Evolutionary conservation across 2,113 vertebrate genomes (phyloP).

Genomic region (Lepidothrix coronata): DNA sequence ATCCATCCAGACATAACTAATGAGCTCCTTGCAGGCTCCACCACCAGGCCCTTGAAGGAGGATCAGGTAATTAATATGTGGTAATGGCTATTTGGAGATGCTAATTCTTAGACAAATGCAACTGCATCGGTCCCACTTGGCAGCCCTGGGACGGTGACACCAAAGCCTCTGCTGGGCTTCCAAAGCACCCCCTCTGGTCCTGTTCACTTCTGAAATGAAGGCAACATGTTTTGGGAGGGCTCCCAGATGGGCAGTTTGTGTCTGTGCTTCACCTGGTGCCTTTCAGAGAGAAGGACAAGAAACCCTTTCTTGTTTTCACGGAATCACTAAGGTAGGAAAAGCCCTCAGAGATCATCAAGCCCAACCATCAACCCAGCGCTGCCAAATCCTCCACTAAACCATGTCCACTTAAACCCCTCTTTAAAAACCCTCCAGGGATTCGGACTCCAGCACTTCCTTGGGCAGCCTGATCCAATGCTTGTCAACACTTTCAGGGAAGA

Average conservation of each 20-base stretch:
- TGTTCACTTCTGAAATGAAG: not conserved
- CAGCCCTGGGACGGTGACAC: not conserved
- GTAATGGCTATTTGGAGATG: not conserved
- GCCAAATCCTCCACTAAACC: not conserved
- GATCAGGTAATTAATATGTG: not conserved
- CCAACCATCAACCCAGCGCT: not conserved
- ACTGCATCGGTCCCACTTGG: not conserved
- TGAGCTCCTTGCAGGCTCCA: not conserved
- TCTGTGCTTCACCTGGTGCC: accelerated
- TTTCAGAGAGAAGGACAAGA: not conserved
- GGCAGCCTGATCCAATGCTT: not conserved
- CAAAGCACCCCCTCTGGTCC: not conserved
- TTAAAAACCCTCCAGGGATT: not conserved
- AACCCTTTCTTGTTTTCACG: not conserved
- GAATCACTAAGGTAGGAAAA: not conserved
- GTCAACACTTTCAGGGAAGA: not conserved
- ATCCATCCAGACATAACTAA: not conserved
- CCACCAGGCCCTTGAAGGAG: not conserved
- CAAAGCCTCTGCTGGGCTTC: not conserved
- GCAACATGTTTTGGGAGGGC: not conserved
- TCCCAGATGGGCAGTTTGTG: not conserved
- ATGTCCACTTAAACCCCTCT: not conserved
- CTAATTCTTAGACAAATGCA: not conserved
- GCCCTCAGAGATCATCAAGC: not conserved
- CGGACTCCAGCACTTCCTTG: not conserved